These are phyloP conservation scores for Scaptomyza reducta DNA, from an alignment of 2,888 invertebrate genomes.

Conservation along the genomic window DNA sequence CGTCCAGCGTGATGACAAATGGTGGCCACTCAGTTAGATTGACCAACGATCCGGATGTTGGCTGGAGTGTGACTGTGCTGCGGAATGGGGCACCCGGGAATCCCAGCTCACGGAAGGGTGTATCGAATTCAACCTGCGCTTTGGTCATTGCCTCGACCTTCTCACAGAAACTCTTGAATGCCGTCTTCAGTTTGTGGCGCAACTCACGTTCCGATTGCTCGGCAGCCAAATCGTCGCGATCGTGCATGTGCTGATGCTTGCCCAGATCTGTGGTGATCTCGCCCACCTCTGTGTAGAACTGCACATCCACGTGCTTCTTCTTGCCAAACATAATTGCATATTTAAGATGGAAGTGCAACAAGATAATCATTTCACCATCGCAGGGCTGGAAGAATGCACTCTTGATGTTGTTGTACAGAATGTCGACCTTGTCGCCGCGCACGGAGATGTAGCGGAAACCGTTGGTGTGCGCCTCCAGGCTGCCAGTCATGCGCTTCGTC, in stretches of 20 bases:
- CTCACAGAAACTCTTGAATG: conserved; percentile 99
- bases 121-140: conserved; percentile 98
- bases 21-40: conserved; percentile 99
- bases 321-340: conserved; percentile 99
- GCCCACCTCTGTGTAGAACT: conserved; percentile 99
- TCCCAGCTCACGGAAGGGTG: conserved; percentile 98
- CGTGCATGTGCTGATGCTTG: conserved; percentile 99
- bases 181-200: conserved; percentile 97
- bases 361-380: conserved; percentile 99
- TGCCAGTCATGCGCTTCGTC: conserved; percentile 96
- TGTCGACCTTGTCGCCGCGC: conserved; percentile 99
- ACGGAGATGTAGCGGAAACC: conserved; percentile 99
- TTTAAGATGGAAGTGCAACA: conserved; percentile 99
- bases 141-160: conserved; percentile 98
- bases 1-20: conserved; percentile 98
- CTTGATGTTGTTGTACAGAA: conserved; percentile 99
- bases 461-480: conserved; percentile 97
- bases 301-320: conserved; percentile 99
- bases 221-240: conserved; percentile 98
- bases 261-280: conserved; percentile 99
- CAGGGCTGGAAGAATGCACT: conserved; percentile 99
- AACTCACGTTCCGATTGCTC: conserved; percentile 99
- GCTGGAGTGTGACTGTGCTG: conserved; percentile 97
- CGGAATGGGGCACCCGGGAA: conserved; percentile 99
- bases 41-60: conserved; percentile 98